Evolutionary conservation across 2,113 vertebrate genomes (phyloP).

Genomic region (Coptodon rendalli): DNA sequence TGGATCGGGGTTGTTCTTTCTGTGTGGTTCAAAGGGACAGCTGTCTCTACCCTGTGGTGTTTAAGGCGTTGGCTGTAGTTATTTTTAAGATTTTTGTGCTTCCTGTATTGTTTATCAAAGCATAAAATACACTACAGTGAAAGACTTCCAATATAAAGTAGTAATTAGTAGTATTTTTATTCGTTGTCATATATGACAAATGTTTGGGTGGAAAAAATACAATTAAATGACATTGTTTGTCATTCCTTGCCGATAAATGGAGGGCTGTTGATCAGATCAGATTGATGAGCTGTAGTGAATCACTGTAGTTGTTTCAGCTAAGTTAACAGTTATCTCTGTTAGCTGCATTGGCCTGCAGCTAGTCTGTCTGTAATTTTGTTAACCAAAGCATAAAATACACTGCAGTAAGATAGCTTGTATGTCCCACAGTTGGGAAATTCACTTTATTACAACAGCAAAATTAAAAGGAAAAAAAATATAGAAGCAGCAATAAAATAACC

Average conservation of each 20-base stretch:
- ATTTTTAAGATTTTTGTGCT: neutral
- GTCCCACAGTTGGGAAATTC: fast-evolving
- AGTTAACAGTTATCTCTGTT: neutral
- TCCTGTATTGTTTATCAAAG: neutral
- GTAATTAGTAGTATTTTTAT: neutral
- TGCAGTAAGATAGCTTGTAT: neutral
- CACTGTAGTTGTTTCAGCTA: neutral
- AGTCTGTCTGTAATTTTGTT: neutral
- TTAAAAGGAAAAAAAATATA: fast-evolving
- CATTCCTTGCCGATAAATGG: neutral
- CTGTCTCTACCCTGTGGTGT: neutral
- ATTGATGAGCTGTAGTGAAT: neutral
- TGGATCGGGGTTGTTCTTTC: neutral
- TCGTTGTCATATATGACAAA: fast-evolving
- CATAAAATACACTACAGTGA: neutral
- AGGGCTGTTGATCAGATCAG: neutral
- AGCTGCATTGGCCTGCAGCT: neutral
- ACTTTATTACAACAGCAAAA: neutral
- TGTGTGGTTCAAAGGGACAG: neutral
- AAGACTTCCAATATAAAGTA: neutral
- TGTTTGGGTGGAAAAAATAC: neutral
- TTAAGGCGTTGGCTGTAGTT: neutral
- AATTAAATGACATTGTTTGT: neutral
- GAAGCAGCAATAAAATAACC: neutral
- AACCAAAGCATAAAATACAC: neutral